phyloP scores from a whole-genome alignment of 2,797 vertebrate genomes.

The Trachops cirrhosus region DNA sequence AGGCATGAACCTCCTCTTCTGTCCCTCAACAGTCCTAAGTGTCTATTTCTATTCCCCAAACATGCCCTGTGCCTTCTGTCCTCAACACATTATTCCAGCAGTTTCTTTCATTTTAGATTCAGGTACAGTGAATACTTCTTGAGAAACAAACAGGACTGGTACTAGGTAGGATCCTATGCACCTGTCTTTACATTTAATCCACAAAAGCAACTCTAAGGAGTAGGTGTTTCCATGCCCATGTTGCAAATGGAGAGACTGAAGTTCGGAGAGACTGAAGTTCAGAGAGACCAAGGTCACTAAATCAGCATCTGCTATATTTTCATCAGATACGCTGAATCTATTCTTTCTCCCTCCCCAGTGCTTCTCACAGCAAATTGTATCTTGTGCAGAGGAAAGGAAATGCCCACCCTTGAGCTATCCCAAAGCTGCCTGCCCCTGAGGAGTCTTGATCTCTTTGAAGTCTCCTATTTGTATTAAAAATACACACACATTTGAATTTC shows the following conservation, averaged over 20 bases:
- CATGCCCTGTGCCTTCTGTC: not conserved
- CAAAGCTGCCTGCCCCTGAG: not conserved
- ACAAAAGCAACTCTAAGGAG: not conserved
- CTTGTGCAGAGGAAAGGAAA: not conserved
- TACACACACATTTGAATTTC: not conserved
- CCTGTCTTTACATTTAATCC: not conserved
- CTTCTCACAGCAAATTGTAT: not conserved
- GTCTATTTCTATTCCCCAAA: not conserved
- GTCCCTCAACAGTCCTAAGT: not conserved
- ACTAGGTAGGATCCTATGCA: not conserved
- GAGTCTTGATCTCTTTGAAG: not conserved
- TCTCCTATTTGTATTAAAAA: not conserved
- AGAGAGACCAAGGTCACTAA: not conserved
- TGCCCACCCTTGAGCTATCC: fast-evolving
- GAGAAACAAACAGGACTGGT: not conserved
- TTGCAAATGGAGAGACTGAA: not conserved
- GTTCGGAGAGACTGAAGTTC: not conserved
- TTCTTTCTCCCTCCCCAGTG: not conserved
- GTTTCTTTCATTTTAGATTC: not conserved
- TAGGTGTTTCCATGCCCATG: not conserved
- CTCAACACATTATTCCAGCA: not conserved
- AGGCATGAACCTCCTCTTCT: not conserved
- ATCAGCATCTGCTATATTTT: not conserved
- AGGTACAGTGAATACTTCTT: not conserved
- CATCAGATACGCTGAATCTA: not conserved